These are phyloP conservation scores for Pantala flavescens DNA, from an alignment of 1,140 invertebrate genomes.

Conservation along the genomic window DNA sequence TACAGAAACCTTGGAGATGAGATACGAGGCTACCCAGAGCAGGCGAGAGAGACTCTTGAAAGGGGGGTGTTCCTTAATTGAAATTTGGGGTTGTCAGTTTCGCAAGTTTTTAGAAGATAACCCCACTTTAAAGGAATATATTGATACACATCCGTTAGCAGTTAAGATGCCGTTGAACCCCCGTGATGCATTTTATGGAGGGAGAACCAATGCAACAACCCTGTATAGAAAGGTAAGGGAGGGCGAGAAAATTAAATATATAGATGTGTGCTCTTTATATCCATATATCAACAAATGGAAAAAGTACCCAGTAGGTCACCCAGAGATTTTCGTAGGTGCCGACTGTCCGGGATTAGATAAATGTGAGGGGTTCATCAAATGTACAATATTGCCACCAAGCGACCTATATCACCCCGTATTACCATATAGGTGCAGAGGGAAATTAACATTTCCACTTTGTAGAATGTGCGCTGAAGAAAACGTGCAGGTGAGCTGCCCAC, in stretches of 20 bases:
- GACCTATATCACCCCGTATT: constrained; percentile 22
- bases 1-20: neutral
- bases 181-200: constrained; percentile 30
- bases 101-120: neutral
- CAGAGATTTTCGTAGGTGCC: constrained; percentile 25
- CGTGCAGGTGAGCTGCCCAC: constrained; percentile 21
- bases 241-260: constrained; percentile 25
- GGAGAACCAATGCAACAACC: constrained; percentile 30
- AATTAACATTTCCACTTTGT: constrained; percentile 25
- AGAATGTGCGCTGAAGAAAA: constrained; percentile 20
- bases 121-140: neutral
- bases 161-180: constrained; percentile 7
- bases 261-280: constrained; percentile 27
- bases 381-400: constrained; percentile 23
- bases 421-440: constrained; percentile 15
- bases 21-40: constrained; percentile 6
- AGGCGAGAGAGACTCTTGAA: neutral
- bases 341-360: constrained; percentile 21
- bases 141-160: neutral
- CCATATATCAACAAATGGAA: constrained; percentile 20
- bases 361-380: constrained; percentile 27
- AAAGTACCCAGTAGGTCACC: constrained; percentile 26
- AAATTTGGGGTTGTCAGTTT: neutral
- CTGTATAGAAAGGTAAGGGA: constrained; percentile 22
- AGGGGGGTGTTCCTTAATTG: neutral